Evolutionary conservation across 2,888 invertebrate species (phyloP), one percentile per base, ranked within the genome.

Genomic region (Dynastes tityus): DNA sequence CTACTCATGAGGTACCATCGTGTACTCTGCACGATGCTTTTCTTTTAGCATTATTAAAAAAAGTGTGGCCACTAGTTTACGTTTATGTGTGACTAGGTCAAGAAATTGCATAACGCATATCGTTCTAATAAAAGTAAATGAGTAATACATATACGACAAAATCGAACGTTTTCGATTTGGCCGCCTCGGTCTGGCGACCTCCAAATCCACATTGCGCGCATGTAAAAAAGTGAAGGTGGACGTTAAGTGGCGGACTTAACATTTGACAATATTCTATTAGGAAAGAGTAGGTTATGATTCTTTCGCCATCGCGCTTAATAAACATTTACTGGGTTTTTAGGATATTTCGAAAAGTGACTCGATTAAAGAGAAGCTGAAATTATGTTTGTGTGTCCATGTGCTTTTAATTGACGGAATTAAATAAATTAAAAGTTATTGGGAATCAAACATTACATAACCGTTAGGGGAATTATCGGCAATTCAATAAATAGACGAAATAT

Each of bases 81-180:
- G 64, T 37, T 22, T 22, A 45, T 67, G 65, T 67, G 65, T 45
- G 49, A 67, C 65, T 67, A 67, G 65, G 65, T 67, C 65, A 67
- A 67, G 40, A 67, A 16, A 40, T 67, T 67, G 45, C 65, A 45
- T 67, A 67, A 67, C 40, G 65, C 11, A 40, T 37, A 37, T 16
- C 22, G 32, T 13, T 63, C 29, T 63, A 63, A 63, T n/a, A 63
- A 32, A 22, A 67, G 32, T 22, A 22, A 22, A 22, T 22, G 22
- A 2, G 55, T 55, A 67, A 16, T 16, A 16, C 16, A 67, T 67
- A 67, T 45, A 67, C 40, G 22, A 67, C 27, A 67, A 67, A 65
- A 40, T 67, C 22, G 22, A 58, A 58, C 55, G 27, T 16, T 55
- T 22, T 22, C 9, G 16, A 8, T 22, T 58, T 58, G 16, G 16